phyloP scores from a whole-genome alignment of 2,797 vertebrate genomes.

The Crocidura indochinensis region DNA sequence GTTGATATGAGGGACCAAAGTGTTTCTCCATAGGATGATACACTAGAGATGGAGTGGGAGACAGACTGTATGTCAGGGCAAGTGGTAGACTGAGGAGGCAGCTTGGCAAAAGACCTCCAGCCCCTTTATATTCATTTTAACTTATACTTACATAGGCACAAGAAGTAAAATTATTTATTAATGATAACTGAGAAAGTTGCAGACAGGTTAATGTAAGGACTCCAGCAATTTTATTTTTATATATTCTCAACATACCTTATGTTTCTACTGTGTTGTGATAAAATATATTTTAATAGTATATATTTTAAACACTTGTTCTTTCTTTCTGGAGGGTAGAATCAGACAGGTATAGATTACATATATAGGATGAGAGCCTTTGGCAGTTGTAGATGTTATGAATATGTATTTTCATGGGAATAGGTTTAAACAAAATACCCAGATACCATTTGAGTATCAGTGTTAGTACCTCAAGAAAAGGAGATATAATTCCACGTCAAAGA shows the following conservation, averaged over 20 bases:
- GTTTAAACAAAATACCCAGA: constrained; percentile 15
- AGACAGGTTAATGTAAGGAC: neutral
- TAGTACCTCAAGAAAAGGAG: neutral
- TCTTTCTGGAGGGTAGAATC: neutral
- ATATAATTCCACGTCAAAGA: constrained; percentile 1
- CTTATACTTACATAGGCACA: neutral
- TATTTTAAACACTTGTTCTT: neutral
- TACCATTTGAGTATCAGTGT: neutral
- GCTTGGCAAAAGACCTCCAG: too few relatives aligned
- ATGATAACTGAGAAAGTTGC: neutral
- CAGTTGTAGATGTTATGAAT: neutral
- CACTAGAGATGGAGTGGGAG: too few relatives aligned
- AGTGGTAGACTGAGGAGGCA: too few relatives aligned
- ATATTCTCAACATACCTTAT: constrained; percentile 25
- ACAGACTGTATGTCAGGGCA: too few relatives aligned
- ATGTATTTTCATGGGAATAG: neutral
- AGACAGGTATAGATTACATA: neutral
- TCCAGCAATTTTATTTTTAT: neutral
- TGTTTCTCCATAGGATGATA: too few relatives aligned
- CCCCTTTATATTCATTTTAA: too few relatives aligned
- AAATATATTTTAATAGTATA: neutral
- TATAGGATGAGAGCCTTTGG: neutral
- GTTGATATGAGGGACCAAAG: too few relatives aligned
- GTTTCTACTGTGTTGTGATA: constrained; percentile 4
- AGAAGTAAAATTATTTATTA: constrained; percentile 36